Conservation (phyloP, 2,888 invertebrate genomes). For the Cataglyphis albicans region DNA sequence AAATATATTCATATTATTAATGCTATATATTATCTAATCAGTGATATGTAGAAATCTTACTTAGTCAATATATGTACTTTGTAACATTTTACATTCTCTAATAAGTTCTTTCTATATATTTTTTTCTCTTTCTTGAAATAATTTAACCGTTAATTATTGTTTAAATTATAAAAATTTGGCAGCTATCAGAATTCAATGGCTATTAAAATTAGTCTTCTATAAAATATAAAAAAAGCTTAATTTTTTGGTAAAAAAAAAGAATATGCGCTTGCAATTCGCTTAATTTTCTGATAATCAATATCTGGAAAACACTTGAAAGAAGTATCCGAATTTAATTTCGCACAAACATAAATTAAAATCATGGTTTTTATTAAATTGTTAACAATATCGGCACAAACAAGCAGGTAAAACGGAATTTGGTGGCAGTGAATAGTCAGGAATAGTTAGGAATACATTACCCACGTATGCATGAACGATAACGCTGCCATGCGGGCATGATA, state of each 20-base stretch:
- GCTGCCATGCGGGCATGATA: slow-evolving; percentile 79
- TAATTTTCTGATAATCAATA: slow-evolving; percentile 10
- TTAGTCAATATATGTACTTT: neutral
- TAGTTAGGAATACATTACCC: slow-evolving; percentile 72
- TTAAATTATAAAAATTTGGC: neutral
- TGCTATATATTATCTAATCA: neutral
- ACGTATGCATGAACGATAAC: slow-evolving; percentile 72
- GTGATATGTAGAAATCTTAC: neutral
- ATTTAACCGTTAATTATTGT: neutral
- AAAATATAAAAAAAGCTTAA: neutral
- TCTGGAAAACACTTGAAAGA: slow-evolving; percentile 15
- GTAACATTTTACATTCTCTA: neutral
- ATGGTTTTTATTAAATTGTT: slow-evolving; percentile 44
- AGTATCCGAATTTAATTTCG: slow-evolving; percentile 13
- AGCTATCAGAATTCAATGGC: neutral
- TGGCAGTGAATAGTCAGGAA: slow-evolving; percentile 65
- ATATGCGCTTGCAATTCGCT: neutral
- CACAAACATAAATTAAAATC: slow-evolving; percentile 29
- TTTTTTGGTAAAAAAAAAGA: neutral
- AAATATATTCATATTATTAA: neutral
- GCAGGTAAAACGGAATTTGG: slow-evolving; percentile 69
- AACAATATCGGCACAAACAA: slow-evolving; percentile 26
- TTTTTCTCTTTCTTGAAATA: neutral
- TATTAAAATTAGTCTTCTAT: neutral
- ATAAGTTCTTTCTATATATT: neutral